These are phyloP conservation scores for Papilio demoleus DNA, from an alignment of 2,888 invertebrate genomes.

Conservation along the genomic window DNA sequence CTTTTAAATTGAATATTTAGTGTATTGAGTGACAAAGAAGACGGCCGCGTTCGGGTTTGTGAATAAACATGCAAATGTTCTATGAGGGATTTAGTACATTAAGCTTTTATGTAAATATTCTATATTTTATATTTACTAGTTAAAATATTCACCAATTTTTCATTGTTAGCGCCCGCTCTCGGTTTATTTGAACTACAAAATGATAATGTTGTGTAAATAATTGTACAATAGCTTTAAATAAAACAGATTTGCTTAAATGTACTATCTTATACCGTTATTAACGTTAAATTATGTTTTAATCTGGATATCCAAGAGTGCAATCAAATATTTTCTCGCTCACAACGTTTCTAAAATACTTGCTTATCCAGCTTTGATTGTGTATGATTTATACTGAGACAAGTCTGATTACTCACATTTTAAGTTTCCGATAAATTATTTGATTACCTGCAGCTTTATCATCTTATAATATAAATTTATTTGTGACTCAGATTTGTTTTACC, in stretches of 20 bases:
- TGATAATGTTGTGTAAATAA: not conserved
- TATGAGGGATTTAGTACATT: not conserved
- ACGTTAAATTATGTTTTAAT: not conserved
- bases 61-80: not conserved
- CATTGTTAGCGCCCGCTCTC: not conserved
- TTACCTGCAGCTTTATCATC: not conserved
- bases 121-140: not conserved
- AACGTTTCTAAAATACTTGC: too few relatives aligned
- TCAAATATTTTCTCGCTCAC: too few relatives aligned
- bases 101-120: not conserved
- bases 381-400: too few relatives aligned
- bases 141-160: not conserved
- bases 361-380: too few relatives aligned
- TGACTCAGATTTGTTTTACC: too few relatives aligned
- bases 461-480: too few relatives aligned
- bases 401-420: not conserved
- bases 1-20: not conserved
- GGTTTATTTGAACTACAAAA: too few relatives aligned
- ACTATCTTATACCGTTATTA: not conserved
- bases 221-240: not conserved
- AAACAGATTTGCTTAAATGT: too few relatives aligned
- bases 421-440: not conserved
- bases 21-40: not conserved
- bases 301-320: too few relatives aligned
- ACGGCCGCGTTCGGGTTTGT: constrained; percentile 5